Base-by-base conservation (phyloP, 2,113 vertebrate species). In the Seriola rivoliana region DNA sequence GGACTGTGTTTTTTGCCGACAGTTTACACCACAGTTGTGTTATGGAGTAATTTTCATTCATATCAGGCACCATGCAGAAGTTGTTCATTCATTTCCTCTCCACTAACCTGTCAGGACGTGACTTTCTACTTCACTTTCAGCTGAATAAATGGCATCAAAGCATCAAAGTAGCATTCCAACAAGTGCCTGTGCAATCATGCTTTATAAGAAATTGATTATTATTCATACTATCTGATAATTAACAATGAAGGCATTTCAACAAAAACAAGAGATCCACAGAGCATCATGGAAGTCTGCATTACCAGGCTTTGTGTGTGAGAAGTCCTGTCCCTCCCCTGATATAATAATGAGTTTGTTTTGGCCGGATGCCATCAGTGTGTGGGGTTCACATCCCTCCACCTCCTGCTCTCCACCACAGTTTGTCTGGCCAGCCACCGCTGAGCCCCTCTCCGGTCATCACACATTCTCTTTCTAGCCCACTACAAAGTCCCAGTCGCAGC, bases 391-490 rank as follows among this genome's bases (percentile, higher is more conserved):
- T 74, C 74, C 60, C 81, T 23, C 59, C 76, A 71, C 74, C 68
- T 60, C 72, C 72, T 34, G 62, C 67, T 71, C 59, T 71, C 70
- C 19, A 34, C 76, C 40, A n/a, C 4, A 48, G 80, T 75, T 75
- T 64, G 58, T 64, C 65, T 74, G 75, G 80, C 76, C 85, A 81
- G 69, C 46, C 74, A 10, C 77, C 25, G 34, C 62, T 32, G 78
- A 81, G 73, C 74, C 59, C 89, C 89, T 79, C 84, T 55, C 81
- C 11, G 40, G 80, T 92, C 92, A 93, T 94, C 91, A 93, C 42
- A 36, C 88, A 94, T 92, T 94, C 93, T 84, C 92, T 94, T 94
- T 94, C 81, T 89, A 89, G 57, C 73, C 23, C 25, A 74, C 90
- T 84, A 94, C 90, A 94, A 94, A 94, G 92, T 81, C 81, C 63